Evolutionary conservation across 1,140 invertebrate species (phyloP), one percentile per base, ranked within the genome.

Genomic region (Lasioglossum albipes): DNA sequence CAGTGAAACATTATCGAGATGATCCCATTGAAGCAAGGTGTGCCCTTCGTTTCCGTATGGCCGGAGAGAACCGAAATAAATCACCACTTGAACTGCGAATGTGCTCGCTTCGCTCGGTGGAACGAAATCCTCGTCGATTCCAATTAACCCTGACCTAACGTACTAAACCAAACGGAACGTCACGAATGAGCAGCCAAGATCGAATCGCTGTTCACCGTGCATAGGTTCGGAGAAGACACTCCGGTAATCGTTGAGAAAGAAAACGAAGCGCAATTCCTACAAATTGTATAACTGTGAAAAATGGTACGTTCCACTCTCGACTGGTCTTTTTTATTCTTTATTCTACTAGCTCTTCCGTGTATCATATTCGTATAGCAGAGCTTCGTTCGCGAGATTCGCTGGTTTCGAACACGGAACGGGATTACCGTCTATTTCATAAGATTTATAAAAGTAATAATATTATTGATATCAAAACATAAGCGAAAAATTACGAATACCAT

Each of bases 111-210:
- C 70, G 41, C 73, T 57, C 71, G 12, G 7, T n/a, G 62, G 62
- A 49, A 70, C 42, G 41, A 65, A 57, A 66, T 68, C 31, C 45
- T 74, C 54, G 13, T 52, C 70, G 42, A 83, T 54, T 75, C 76
- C 70, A 84, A 84, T 84, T 83, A 84, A 79, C 66, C 75, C 59
- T 84, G 70, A 83, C 81, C 81, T 74, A 62, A 41, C 59, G 57
- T 22, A 27, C 27, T 31, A n/a, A 66, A 75, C 61, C 70, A 13
- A 70, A 65, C 59, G n/a, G 31, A 49, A 59, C 20, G 61, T 75
- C 66, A 57, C 57, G 49, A 66, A 49, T 22, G 75, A 78, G 54
- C n/a, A 20, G 66, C 66, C 31, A 41, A n/a, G 18, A 10, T 59
- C 42, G 52, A 22, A 12, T 27, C 57, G 36, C 31, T 22, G n/a